Conservation (phyloP, 2,888 invertebrate species). For the Drosophila paramelanica region DNA sequence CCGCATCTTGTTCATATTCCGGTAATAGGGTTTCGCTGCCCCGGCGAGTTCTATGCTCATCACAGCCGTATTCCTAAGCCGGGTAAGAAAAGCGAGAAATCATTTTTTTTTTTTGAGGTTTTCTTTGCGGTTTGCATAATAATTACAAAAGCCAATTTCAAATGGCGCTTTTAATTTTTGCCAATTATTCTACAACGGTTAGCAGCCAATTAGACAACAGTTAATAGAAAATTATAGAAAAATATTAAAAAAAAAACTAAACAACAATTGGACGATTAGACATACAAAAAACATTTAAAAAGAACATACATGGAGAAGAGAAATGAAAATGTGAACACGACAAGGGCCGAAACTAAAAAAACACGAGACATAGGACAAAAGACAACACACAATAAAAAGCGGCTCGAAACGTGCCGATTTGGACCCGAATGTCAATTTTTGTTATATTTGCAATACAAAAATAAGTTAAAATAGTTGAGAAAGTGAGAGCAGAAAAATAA, state of each 20-base stretch:
- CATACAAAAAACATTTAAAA: slow-evolving; percentile 45
- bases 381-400: slow-evolving; percentile 40
- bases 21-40: slow-evolving; percentile 85
- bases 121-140: slow-evolving; percentile 7
- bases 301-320: slow-evolving; percentile 16
- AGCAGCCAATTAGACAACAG: slow-evolving; percentile 73
- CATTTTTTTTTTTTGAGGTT: slow-evolving; percentile 43
- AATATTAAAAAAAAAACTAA: slow-evolving; percentile 44
- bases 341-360: slow-evolving; percentile 24
- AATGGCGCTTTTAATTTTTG: slow-evolving; percentile 15
- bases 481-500: slow-evolving; percentile 21
- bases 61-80: slow-evolving; percentile 85
- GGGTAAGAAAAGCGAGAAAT: slow-evolving; percentile 57
- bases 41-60: slow-evolving; percentile 85
- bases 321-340: slow-evolving; percentile 22
- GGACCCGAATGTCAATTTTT: slow-evolving; percentile 83
- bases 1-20: slow-evolving; percentile 85
- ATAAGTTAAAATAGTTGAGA: slow-evolving; percentile 31
- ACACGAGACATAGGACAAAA: slow-evolving; percentile 25
- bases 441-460: slow-evolving; percentile 36
- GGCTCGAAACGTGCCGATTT: slow-evolving; percentile 34
- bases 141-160: slow-evolving; percentile 18
- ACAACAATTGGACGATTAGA: slow-evolving; percentile 30
- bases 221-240: slow-evolving; percentile 39
- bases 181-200: slow-evolving; percentile 57